phyloP scores from a whole-genome alignment of 2,797 vertebrate species.

The Lateolabrax maculatus region DNA sequence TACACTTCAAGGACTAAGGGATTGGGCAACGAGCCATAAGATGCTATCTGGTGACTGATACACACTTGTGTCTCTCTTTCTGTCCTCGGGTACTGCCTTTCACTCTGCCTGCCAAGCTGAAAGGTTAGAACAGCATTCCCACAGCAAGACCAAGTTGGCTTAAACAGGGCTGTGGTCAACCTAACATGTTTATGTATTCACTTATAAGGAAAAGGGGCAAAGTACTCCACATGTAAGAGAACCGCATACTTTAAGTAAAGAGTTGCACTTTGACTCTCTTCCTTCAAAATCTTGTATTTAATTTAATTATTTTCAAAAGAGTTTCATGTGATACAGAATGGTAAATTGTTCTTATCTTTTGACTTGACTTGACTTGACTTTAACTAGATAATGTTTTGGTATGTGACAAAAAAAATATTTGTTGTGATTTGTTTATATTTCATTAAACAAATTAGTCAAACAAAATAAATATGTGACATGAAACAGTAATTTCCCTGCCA shows the following conservation, averaged over 20 bases:
- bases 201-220: conserved; percentile 19
- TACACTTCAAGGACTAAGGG: conserved; percentile 78
- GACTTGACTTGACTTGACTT: too few species aligned
- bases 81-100: conserved; percentile 77
- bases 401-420: neutral
- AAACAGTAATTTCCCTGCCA: neutral
- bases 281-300: neutral
- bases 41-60: conserved; percentile 83
- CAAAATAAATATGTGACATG: neutral
- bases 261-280: neutral
- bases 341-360: neutral
- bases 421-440: neutral
- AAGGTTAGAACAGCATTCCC: conserved; percentile 75
- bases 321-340: neutral
- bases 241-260: neutral
- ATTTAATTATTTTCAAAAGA: neutral
- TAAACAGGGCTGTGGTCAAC: conserved; percentile 41
- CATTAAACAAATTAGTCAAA: neutral
- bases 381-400: neutral
- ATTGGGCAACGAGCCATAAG: conserved; percentile 77
- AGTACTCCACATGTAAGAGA: neutral
- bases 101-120: conserved; percentile 72
- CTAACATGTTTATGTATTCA: conserved; percentile 45
- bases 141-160: conserved; percentile 54
- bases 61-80: conserved; percentile 79